Base-by-base conservation (phyloP, 2,113 vertebrate genomes). In the Entomyzon cyanotis region DNA sequence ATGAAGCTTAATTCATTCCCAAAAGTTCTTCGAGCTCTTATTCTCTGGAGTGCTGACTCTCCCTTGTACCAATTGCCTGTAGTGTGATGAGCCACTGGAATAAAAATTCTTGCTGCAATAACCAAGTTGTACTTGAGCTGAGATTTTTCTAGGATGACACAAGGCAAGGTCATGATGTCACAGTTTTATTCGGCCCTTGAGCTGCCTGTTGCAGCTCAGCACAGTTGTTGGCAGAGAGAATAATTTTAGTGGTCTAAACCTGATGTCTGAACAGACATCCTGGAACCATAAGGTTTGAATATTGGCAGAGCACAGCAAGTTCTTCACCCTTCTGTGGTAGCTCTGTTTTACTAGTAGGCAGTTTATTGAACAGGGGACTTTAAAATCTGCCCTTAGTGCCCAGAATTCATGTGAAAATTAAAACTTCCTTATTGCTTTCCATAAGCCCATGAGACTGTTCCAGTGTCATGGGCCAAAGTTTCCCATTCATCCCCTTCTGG, bases 181-280 rank as follows among this genome's bases (percentile, higher is more conserved):
- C 90, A 74, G 73, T 89, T 93, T 77, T 92, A 91, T 89, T 94
- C 94, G 77, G 69, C 62, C 78, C 92, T 84, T 91, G 94, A 94
- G 81, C 85, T 96, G 71, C 94, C 90, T 96, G 92, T 44, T 97
- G 92, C 47, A 94, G 75, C 42, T 81, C 28, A 35, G 64, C 3
- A 1, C 47, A 89, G 73, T 69, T 90, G 81, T 46, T 96, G 90
- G 94, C 85, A 78, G 39, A 81, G 39, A 67, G 42, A 44, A 67
- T 55, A 80, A 58, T 30, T 77, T 88, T 24, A 70, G 84, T 67
- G 59, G 55, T 58, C 78, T 80, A 85, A 95, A 77, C 71, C 55
- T 94, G 35, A 56, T 11, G 16, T 86, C 79, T 86, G 67, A 94
- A 63, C 79, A 96, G 94, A 90, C 68, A 86, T 90, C 35, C 79